phyloP scores from a whole-genome alignment of 2,113 vertebrate genomes.

The Vicugna pacos region DNA sequence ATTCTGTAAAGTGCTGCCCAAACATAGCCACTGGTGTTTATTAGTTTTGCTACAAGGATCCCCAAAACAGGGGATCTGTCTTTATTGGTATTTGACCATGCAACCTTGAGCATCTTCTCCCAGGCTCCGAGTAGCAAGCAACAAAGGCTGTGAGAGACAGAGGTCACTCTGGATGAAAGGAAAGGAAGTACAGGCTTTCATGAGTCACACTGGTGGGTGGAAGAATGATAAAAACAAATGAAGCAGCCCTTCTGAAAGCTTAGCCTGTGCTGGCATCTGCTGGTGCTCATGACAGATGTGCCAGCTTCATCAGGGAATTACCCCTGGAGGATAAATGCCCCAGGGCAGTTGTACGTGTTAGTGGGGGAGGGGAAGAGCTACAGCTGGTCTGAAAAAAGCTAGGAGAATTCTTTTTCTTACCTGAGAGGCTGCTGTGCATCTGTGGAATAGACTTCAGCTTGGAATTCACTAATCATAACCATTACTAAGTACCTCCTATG shows the following conservation, averaged over 20 bases:
- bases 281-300: conserved; percentile 11
- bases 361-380: background rate
- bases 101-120: background rate
- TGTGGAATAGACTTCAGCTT: background rate
- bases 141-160: background rate
- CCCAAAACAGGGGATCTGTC: background rate
- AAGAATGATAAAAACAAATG: background rate
- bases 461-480: background rate
- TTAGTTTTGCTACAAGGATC: background rate
- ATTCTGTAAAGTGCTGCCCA: background rate
- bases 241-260: conserved; percentile 53
- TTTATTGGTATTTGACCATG: background rate
- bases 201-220: conserved; percentile 56
- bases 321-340: background rate
- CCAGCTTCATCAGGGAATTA: background rate
- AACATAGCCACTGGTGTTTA: background rate
- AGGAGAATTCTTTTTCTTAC: background rate
- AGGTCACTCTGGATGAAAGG: conserved; percentile 48
- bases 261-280: conserved; percentile 78
- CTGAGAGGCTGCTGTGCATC: background rate
- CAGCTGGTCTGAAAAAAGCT: background rate
- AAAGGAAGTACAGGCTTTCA: conserved; percentile 54
- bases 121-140: background rate
- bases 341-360: background rate
- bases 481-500: background rate